Conservation (phyloP, 1,140 invertebrate species). For the Rhyacophila brunnea region DNA sequence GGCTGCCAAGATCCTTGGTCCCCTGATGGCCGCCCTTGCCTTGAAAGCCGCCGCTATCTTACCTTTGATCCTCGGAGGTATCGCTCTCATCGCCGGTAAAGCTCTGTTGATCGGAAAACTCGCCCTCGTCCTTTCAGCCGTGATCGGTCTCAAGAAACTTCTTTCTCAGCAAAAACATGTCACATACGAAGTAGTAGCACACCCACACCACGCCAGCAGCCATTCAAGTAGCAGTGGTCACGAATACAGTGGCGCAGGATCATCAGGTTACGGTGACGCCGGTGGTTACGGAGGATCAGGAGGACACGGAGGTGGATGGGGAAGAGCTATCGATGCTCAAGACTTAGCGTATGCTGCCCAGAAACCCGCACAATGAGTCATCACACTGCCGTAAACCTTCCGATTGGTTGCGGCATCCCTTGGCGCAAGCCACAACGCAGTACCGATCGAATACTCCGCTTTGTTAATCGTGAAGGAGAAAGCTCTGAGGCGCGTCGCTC, state of each 20-base stretch:
- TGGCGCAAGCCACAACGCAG: constrained; percentile 7
- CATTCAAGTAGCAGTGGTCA: constrained; percentile 62
- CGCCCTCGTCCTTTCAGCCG: constrained; percentile 75
- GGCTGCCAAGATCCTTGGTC: constrained; percentile 74
- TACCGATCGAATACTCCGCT: constrained; percentile 31
- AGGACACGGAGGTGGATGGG: constrained; percentile 67
- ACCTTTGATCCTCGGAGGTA: constrained; percentile 73
- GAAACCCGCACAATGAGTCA: constrained; percentile 51
- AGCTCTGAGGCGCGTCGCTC: background rate
- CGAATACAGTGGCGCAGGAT: constrained; percentile 62
- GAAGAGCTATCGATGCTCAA: constrained; percentile 68
- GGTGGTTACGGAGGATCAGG: constrained; percentile 56
- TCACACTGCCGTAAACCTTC: background rate
- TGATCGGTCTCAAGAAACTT: constrained; percentile 80
- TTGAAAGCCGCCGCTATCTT: constrained; percentile 75
- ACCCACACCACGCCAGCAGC: constrained; percentile 72
- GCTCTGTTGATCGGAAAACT: constrained; percentile 81
- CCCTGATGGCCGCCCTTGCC: constrained; percentile 69
- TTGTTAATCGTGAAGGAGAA: constrained; percentile 18
- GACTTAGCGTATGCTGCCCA: constrained; percentile 74
- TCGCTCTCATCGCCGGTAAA: constrained; percentile 81
- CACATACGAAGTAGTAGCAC: constrained; percentile 79
- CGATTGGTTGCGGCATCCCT: no score
- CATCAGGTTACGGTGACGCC: constrained; percentile 53
- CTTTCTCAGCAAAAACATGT: constrained; percentile 75